phyloP scores from a whole-genome alignment of 92 coral and sea anemone species.

The Hydrozoanthus gracilis region DNA sequence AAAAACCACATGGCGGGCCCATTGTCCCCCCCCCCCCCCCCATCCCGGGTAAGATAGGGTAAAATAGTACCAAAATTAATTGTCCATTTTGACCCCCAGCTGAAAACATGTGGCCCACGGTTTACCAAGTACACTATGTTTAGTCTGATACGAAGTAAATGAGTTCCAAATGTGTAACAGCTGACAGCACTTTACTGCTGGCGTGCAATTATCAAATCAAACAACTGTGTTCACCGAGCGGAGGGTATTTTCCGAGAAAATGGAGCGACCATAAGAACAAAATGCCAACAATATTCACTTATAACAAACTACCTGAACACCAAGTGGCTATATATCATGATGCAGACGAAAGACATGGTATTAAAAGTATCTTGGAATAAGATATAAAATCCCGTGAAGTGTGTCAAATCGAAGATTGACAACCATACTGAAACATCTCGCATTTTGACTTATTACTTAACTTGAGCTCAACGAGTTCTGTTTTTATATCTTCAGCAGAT shows the following conservation, averaged over 20 bases:
- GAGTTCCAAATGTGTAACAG: neutral
- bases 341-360: slow-evolving; percentile 67
- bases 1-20: too few species aligned
- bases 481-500: slow-evolving; percentile 48
- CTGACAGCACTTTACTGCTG: neutral
- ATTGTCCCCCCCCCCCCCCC: too few species aligned
- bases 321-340: slow-evolving; percentile 88
- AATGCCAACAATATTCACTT: slow-evolving; percentile 82
- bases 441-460: neutral
- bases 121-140: neutral
- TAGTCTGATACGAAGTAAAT: neutral
- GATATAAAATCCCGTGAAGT: too few species aligned
- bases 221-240: neutral
- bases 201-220: neutral
- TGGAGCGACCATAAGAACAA: neutral
- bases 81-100: too few species aligned
- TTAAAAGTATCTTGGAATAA: too few species aligned
- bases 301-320: slow-evolving; percentile 84
- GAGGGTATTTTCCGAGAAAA: neutral
- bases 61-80: too few species aligned
- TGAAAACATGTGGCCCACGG: too few species aligned
- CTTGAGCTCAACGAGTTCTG: neutral
- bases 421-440: neutral
- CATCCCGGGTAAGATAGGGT: too few species aligned
- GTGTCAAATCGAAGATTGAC: too few species aligned